These are phyloP conservation scores for Drosophila trapezifrons DNA, from an alignment of 1,140 invertebrate genomes.

Conservation along the genomic window DNA sequence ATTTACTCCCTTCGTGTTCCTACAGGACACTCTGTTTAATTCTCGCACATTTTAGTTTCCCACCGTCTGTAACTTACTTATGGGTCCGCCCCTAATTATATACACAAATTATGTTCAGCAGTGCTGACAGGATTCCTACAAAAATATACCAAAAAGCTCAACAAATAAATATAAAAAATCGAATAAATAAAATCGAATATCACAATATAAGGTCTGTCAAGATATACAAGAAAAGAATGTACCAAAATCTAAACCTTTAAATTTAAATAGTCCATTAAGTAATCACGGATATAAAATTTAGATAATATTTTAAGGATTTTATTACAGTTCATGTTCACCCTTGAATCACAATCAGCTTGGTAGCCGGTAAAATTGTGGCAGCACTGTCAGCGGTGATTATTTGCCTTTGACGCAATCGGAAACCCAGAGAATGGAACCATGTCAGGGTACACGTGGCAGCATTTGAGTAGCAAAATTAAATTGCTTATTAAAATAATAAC, in stretches of 20 bases:
- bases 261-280: too few species aligned
- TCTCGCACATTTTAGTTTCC: slow-evolving; percentile 51
- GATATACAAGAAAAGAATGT: too few species aligned
- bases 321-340: too few species aligned
- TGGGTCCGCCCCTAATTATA: slow-evolving; percentile 7
- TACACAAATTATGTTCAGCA: slow-evolving; percentile 18
- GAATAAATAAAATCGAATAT: too few species aligned
- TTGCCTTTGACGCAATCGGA: slow-evolving; percentile 30
- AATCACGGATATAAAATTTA: too few species aligned
- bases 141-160: too few species aligned
- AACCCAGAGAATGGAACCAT: slow-evolving; percentile 7
- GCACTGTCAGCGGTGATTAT: slow-evolving; percentile 1
- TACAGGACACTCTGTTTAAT: slow-evolving; percentile 1
- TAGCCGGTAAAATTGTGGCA: not conserved
- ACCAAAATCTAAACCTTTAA: too few species aligned
- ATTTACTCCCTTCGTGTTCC: slow-evolving; percentile 9
- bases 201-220: too few species aligned
- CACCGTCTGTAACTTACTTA: slow-evolving; percentile 29
- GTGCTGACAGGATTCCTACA: not conserved
- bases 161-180: too few species aligned
- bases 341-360: slow-evolving; percentile 2
- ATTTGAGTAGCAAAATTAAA: slow-evolving; percentile 61
- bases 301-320: too few species aligned
- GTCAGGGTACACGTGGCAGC: slow-evolving; percentile 58
- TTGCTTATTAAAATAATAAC: slow-evolving; percentile 78